A percentile compares a stretch with the other conserved stretches of the same genome.
These are phyloP conservation scores for Neelides folsomi DNA, from an alignment of 2,888 invertebrate genomes.

Conservation along the genomic window DNA sequence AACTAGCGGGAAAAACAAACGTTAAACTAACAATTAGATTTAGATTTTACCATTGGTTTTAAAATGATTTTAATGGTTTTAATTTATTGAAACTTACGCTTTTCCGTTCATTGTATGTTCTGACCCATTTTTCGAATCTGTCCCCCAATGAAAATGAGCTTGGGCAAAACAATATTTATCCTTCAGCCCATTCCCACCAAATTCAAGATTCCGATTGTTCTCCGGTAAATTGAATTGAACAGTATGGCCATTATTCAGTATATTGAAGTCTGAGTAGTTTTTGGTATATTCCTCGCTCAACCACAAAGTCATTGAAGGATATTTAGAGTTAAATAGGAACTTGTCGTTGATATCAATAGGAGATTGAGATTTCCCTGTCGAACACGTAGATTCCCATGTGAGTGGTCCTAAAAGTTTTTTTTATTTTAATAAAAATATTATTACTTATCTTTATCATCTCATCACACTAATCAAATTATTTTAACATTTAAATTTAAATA, in stretches of 20 bases:
- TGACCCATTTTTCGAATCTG: constrained; percentile 19
- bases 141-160: constrained; percentile 31
- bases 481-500: too few species aligned
- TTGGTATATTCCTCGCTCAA: constrained; percentile 22
- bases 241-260: constrained; percentile 32
- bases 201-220: constrained; percentile 15
- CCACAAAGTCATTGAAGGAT: constrained; percentile 11
- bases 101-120: constrained; percentile 25
- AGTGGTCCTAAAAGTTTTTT: constrained; percentile 7
- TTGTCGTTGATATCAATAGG: constrained; percentile 13
- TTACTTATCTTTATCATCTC: too few species aligned
- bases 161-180: constrained; percentile 26
- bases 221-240: constrained; percentile 27
- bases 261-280: constrained; percentile 14
- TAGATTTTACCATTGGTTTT: neutral
- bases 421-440: neutral
- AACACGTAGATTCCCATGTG: constrained; percentile 14
- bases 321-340: neutral
- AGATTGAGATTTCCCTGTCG: constrained; percentile 14
- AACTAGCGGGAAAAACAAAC: neutral
- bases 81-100: constrained; percentile 14
- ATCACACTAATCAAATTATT: too few species aligned
- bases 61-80: neutral
- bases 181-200: constrained; percentile 24
- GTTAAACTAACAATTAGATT: neutral